These are phyloP conservation scores for Mechanitis messenoides DNA, from an alignment of 2,888 invertebrate species.

Conservation along the genomic window DNA sequence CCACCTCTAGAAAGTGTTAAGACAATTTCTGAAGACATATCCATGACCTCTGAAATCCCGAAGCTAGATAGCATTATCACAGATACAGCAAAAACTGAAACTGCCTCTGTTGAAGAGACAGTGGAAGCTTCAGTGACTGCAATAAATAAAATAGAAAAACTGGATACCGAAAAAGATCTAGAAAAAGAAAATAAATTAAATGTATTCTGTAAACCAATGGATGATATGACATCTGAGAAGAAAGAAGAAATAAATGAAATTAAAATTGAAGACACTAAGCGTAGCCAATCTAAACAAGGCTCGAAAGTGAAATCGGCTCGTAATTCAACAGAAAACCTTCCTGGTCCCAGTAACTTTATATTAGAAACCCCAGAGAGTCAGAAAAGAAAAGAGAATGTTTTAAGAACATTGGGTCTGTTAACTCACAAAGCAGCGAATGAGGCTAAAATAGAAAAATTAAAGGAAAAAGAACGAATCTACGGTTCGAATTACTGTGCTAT, in stretches of 20 bases:
- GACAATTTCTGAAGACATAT: conserved; percentile 44
- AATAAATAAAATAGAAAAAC: conserved; percentile 7
- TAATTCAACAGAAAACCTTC: conserved; percentile 48
- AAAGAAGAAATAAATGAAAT: conserved; percentile 31
- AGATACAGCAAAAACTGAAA: conserved; percentile 28
- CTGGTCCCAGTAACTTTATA: conserved; percentile 60
- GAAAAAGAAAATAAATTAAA: conserved; percentile 10
- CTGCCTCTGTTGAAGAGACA: conserved; percentile 15
- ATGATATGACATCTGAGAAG: conserved; percentile 23
- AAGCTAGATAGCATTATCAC: conserved; percentile 30
- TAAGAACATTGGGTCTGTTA: conserved; percentile 84
- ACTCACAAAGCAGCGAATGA: conserved; percentile 85
- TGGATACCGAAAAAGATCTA: conserved; percentile 5
- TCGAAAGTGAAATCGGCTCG: conserved; percentile 50
- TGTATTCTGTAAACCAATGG: conserved; percentile 11
- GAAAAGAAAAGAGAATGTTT: conserved; percentile 83
- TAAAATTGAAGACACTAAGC: conserved; percentile 14
- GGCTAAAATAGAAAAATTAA: conserved; percentile 76
- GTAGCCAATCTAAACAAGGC: conserved; percentile 24
- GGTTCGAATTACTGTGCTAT: conserved; percentile 43
- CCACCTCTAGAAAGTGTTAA: conserved; percentile 55
- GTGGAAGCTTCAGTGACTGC: conserved; percentile 24
- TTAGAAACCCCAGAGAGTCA: conserved; percentile 79
- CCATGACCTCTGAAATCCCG: conserved; percentile 44
- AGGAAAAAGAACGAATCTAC: conserved; percentile 65